Base-by-base conservation (phyloP, 2,113 vertebrate species). In the Clupea harengus region DNA sequence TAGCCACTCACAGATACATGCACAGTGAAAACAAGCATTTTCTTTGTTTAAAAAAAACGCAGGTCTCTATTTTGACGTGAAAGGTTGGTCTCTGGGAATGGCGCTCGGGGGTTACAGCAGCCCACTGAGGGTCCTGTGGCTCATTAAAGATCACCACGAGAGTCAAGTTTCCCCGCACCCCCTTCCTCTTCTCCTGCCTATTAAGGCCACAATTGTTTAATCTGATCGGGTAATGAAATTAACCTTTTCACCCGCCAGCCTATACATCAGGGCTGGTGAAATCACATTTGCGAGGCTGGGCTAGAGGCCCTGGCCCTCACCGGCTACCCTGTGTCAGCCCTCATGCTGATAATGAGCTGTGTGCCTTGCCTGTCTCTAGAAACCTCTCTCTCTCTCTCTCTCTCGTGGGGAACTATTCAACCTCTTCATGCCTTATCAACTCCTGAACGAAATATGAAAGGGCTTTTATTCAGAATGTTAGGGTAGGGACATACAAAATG, bases 151-250 rank as follows among this genome's bases (percentile, higher is more conserved):
- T 78, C 72, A 85, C 83, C 64, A 81, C 0, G 72, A 54, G 72
- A 54, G 80, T 87, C 88, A 89, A 84, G 85, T 83, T 86, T 85
- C 85, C 25, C 85, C 72, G 84, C 83, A 46, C 0, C 83, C 78
- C 75, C 25, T 72, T 45, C 80, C 81, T 89, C 67, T 78, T 81
- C 83, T 86, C 84, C 84, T 86, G 81, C 89, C 88, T 88, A 87
- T 91, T 91, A 89, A 86, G 91, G 88, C 81, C 45, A 50, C 81
- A 87, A 86, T 87, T 87, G 88, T 92, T 91, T 89, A 89, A 93
- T 88, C 89, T 86, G 88, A 87, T n/a, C 44, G 80, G 75, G 81
- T 90, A 92, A 93, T 91, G 84, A 87, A 91, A 93, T 93, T 87
- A 92, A 92, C 89, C 91, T 92, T 93, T 91, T 87, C 84, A 87